Evolutionary conservation across 2,888 invertebrate species (phyloP).

Genomic region (Acanthosoma haemorrhoidale): DNA sequence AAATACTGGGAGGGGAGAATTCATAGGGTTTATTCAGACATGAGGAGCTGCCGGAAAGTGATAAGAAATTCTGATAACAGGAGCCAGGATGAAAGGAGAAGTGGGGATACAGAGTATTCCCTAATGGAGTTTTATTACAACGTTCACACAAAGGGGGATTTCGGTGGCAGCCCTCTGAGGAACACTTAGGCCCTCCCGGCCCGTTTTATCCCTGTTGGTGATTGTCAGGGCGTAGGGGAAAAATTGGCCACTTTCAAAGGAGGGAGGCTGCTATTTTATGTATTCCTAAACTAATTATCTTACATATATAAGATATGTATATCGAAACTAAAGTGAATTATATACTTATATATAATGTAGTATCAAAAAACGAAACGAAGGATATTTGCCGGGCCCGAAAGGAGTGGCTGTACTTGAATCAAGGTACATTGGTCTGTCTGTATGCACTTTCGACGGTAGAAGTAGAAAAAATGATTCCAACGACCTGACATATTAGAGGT

Average conservation of each 20-base stretch:
- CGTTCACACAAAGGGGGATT: conserved; percentile 17
- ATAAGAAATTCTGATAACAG: background rate
- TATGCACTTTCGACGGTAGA: no score
- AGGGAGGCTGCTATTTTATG: background rate
- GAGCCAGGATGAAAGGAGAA: background rate
- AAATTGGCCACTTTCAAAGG: background rate
- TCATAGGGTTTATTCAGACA: background rate
- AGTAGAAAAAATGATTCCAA: no score
- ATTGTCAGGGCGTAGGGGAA: background rate
- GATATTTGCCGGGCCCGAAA: no score
- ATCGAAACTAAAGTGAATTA: no score
- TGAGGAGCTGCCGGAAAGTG: background rate
- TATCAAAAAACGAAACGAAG: no score
- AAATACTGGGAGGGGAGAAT: background rate
- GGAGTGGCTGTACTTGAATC: no score
- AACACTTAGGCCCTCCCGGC: background rate
- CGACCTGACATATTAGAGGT: no score
- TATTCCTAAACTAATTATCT: no score
- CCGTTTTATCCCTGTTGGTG: background rate
- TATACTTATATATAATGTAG: no score
- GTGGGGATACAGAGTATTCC: conserved; percentile 5
- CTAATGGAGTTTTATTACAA: conserved; percentile 25
- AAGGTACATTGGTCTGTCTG: no score
- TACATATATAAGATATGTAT: no score
- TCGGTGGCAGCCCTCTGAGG: background rate